Evolutionary conservation across 2,797 vertebrate species (phyloP), one percentile per base, ranked within the genome.

Genomic region (Hozukius guyotensis): DNA sequence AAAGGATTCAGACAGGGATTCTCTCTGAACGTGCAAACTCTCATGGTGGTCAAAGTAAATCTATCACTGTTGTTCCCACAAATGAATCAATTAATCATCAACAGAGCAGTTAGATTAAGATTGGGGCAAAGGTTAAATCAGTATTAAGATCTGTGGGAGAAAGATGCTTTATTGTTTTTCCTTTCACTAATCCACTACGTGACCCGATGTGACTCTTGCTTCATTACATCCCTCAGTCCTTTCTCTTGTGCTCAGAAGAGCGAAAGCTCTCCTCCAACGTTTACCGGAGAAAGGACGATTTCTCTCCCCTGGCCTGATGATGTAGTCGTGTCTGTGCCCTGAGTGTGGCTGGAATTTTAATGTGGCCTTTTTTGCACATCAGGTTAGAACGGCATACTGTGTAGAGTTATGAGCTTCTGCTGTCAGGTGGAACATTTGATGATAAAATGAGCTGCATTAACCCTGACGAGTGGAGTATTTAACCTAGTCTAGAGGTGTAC

Each of bases 271-370:
- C 55, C 57, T 80, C 52, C 52, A 55, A 65, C 67, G 75, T 78
- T 88, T 64, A 81, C 88, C 76, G 83, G 59, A 87, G 72, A 92
- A 69, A 84, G 71, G 9, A 74, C n/a, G 61, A 80, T 70, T 89
- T 80, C 72, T 79, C 72, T 75, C 61, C 61, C 32, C 32, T 76
- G 49, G 76, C 71, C 59, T 88, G 88, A 87, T 86, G 83, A 90
- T 88, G 69, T 70, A 86, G 79, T 71, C 6, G 14, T 78, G 72
- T 81, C 83, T 83, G 63, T 77, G 22, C 75, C 55, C 57, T 49
- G 63, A 68, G 31, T 83, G 80, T 87, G 82, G 76, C 59, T 84
- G 49, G 85, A 92, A 92, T 93, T 83, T 85, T 71, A 88, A 90
- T 89, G 84, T 69, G 16, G 12, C 20, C 61, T 31, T 74, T 74